Evolutionary conservation across 2,888 invertebrate species (phyloP).

Genomic region (Macropis europaea): DNA sequence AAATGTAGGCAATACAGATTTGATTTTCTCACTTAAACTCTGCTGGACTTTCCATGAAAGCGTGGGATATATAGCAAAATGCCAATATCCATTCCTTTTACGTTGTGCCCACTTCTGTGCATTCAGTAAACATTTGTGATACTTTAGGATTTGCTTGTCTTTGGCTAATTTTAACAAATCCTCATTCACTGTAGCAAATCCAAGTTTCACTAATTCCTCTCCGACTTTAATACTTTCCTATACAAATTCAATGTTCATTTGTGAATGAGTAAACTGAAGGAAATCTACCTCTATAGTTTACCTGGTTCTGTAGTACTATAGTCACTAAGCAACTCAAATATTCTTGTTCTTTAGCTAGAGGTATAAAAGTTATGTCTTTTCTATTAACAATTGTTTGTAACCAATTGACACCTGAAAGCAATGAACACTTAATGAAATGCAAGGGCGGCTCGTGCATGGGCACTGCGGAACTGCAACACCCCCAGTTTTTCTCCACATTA

Average conservation of each 20-base stretch:
- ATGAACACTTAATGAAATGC: background rate
- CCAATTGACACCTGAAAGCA: slow-evolving; percentile 81
- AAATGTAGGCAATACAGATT: slow-evolving; percentile 57
- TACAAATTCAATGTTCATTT: slow-evolving; percentile 5
- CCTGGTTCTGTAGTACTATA: slow-evolving; percentile 72
- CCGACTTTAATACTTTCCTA: slow-evolving; percentile 81
- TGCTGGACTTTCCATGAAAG: slow-evolving; percentile 70
- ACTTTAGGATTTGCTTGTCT: slow-evolving; percentile 76
- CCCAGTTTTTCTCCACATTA: no score
- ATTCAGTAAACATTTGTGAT: slow-evolving; percentile 77
- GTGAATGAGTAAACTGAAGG: background rate
- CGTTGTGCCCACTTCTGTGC: slow-evolving; percentile 80
- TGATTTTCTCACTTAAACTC: slow-evolving; percentile 61
- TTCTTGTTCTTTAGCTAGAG: slow-evolving; percentile 78
- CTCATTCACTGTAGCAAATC: slow-evolving; percentile 71
- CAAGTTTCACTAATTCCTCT: slow-evolving; percentile 81
- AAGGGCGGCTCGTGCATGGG: no score
- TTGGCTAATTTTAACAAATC: slow-evolving; percentile 67
- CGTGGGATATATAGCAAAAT: slow-evolving; percentile 78
- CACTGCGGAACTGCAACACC: no score
- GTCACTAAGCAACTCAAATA: slow-evolving; percentile 80
- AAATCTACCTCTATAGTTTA: slow-evolving; percentile 38
- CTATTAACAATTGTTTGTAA: slow-evolving; percentile 82
- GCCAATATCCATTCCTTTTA: slow-evolving; percentile 81
- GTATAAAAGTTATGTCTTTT: slow-evolving; percentile 81